Evolutionary conservation across 2,113 vertebrate genomes (phyloP), one percentile per base, ranked within the genome.

Genomic region (Ia io): DNA sequence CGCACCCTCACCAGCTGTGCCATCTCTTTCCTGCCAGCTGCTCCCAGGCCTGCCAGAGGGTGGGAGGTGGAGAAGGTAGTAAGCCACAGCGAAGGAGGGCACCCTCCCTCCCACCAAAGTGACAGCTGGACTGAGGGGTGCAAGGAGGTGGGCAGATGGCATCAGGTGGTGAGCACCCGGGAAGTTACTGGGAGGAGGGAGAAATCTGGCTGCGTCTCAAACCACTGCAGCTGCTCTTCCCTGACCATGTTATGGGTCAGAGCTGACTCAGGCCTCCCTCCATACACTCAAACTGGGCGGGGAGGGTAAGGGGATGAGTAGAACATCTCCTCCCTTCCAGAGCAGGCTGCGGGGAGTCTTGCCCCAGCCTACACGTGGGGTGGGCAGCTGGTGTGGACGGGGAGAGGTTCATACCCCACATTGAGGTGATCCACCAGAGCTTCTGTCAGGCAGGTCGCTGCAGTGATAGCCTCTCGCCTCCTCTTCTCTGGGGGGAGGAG

Each of bases 391-490:
- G 67, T 40, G 53, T 30, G 35, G n/a, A 42, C 2, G 14, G 61
- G 69, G 59, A 74, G 74, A 79, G 40, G 84, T 56, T 92, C 93
- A 40, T 98, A 99, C 99, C 99, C 99, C 47, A 99, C 99, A 67
- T 99, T 99, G 44, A 99, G 99, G 94, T 99, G 99, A 92, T 99
- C 99, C 47, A 99, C 99, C 96, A 99, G 94, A 5, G 99, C 99
- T 98, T 99, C 99, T 0, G 99, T 99, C 89, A 99, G 97, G 96
- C 98, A 98, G 32, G 99, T 99, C 30, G 99, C 99, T 17, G 99
- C 99, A 40, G 99, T 91, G 69, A 99, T 99, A 1, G 99, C 99
- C 42, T 99, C 99, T 95, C 98, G 98, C 80, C 99, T 98, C 51
- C 99, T 98, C 95, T 98, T 98, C 95, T 99, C 99, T 99, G 97